A percentile compares a stretch with the other conserved stretches of the same genome.
Conservation (phyloP, 2,797 vertebrate species). For the Lithobates sylvaticus region DNA sequence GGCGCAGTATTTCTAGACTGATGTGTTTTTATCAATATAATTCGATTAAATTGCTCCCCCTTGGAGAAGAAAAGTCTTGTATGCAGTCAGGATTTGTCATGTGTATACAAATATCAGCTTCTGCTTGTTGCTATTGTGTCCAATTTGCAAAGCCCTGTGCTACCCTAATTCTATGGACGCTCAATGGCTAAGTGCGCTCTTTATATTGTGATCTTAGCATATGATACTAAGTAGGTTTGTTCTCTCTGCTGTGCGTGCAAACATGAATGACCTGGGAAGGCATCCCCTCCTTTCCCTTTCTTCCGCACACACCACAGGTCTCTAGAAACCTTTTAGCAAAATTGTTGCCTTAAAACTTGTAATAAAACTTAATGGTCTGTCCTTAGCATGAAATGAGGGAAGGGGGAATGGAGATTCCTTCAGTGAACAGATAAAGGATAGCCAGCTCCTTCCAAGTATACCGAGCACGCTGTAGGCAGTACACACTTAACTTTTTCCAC, state of each 20-base stretch:
- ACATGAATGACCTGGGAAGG: slow-evolving; percentile 29
- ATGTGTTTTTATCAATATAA: not conserved
- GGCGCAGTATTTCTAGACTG: not conserved
- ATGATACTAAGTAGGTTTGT: slow-evolving; percentile 3
- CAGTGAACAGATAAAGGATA: slow-evolving; percentile 47
- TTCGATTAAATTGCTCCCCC: not conserved
- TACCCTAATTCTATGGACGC: not conserved
- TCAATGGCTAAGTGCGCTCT: slow-evolving; percentile 1
- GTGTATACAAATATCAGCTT: not conserved
- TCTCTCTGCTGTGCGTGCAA: not conserved
- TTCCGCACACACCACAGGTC: slow-evolving; percentile 40
- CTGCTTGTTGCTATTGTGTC: not conserved
- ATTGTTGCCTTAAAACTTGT: slow-evolving; percentile 63
- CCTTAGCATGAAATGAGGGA: slow-evolving; percentile 52
- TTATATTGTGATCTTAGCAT: not conserved
- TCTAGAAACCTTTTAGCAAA: slow-evolving; percentile 62
- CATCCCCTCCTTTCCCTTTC: slow-evolving; percentile 38
- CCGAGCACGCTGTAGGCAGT: not conserved
- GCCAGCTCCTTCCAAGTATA: not conserved
- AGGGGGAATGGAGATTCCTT: slow-evolving; percentile 54
- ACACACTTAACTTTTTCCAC: not conserved
- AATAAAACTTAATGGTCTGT: slow-evolving; percentile 64
- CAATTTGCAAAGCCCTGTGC: not conserved
- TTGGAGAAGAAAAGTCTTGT: not conserved
- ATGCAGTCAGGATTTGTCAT: not conserved